A percentile compares a stretch with the other conserved stretches of the same genome.
These are phyloP conservation scores for Limnothrissa miodon DNA, from an alignment of 2,113 vertebrate species.

Conservation along the genomic window DNA sequence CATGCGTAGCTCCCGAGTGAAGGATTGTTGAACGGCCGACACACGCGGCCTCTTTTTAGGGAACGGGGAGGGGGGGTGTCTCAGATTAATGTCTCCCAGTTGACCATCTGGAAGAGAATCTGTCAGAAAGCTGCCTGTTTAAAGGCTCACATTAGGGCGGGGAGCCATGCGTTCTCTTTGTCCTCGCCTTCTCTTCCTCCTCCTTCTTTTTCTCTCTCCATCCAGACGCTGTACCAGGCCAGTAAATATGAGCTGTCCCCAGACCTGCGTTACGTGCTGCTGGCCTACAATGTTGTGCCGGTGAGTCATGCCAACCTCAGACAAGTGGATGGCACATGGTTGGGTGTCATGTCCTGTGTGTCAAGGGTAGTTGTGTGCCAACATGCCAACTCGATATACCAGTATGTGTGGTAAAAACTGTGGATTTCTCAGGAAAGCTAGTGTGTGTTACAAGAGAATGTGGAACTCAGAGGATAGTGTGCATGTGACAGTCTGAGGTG, in stretches of 20 bases:
- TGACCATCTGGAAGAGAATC: conserved; percentile 46
- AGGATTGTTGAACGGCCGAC: conserved; percentile 17
- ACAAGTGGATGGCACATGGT: conserved; percentile 49
- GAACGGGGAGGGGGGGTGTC: conserved; percentile 29
- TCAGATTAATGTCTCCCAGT: conserved; percentile 62
- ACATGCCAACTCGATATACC: too few relatives aligned
- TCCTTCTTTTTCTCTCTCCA: background rate
- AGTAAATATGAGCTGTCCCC: conserved; percentile 91
- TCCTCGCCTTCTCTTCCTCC: background rate
- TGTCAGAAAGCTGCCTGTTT: conserved; percentile 57
- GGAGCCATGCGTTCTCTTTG: conserved; percentile 45
- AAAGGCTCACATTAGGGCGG: conserved; percentile 58
- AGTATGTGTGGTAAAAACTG: background rate
- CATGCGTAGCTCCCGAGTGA: background rate
- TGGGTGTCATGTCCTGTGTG: conserved; percentile 47
- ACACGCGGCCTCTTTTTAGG: conserved; percentile 22
- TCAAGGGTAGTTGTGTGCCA: too few relatives aligned
- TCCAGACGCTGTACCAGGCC: conserved; percentile 88
- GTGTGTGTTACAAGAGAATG: background rate
- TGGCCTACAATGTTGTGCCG: conserved; percentile 86
- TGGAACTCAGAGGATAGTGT: background rate
- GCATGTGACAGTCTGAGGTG: background rate
- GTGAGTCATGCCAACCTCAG: conserved; percentile 67
- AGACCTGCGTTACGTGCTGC: conserved; percentile 87
- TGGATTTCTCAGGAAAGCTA: background rate